A percentile compares a stretch with the other conserved stretches of the same genome.
These are phyloP conservation scores for Phragmatobia fuliginosa DNA, from an alignment of 2,888 invertebrate species.

Conservation along the genomic window DNA sequence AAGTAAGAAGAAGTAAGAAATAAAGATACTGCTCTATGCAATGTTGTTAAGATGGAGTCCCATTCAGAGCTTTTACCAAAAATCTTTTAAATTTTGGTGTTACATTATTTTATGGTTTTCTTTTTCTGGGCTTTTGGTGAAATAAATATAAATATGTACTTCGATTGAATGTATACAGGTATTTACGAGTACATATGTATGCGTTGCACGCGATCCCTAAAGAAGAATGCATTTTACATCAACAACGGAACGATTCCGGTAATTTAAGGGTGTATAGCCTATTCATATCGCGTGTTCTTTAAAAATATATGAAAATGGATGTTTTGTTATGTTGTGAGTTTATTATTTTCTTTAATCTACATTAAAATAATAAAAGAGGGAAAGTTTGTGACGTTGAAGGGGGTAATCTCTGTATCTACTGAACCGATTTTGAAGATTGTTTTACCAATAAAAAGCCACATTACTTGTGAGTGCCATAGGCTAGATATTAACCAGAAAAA, in stretches of 20 bases:
- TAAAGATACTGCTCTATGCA: neutral
- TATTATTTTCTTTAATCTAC: conserved; percentile 14
- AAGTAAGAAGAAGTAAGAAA: too few species aligned
- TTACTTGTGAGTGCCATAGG: too few species aligned
- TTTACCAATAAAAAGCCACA: too few species aligned
- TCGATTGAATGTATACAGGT: neutral
- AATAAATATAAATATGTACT: neutral
- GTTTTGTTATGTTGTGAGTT: conserved; percentile 23
- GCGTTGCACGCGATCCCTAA: conserved; percentile 75
- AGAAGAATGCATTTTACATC: conserved; percentile 81
- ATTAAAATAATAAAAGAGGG: too few species aligned
- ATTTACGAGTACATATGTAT: conserved; percentile 47
- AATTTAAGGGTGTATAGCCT: conserved; percentile 75
- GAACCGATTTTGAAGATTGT: too few species aligned
- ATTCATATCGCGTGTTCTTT: conserved; percentile 73
- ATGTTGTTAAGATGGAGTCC: neutral
- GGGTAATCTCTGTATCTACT: too few species aligned
- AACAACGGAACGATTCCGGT: conserved; percentile 77
- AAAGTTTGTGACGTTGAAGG: too few species aligned
- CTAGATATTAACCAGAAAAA: too few species aligned
- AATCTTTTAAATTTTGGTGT: neutral
- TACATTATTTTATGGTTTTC: neutral
- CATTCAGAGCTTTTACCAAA: neutral
- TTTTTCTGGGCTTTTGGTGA: neutral
- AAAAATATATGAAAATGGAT: conserved; percentile 60